A percentile compares a stretch with the other conserved stretches of the same genome.
Conservation (phyloP, 2,888 invertebrate genomes). For the Lamproptera curius region DNA sequence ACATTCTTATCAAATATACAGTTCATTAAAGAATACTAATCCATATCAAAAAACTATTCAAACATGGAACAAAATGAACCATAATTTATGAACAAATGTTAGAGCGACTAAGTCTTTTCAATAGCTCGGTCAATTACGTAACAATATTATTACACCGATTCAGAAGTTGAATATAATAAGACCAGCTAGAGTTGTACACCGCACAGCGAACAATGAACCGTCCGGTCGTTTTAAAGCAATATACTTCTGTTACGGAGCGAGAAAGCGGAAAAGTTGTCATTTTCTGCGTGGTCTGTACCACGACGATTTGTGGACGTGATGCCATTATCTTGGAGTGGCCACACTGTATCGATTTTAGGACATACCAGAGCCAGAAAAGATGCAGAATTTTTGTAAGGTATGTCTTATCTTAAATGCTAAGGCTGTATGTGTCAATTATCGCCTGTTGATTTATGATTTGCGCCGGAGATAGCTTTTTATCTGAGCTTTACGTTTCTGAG, state of each 20-base stretch:
- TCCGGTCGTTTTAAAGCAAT: constrained; percentile 17
- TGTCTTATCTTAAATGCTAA: too few relatives aligned
- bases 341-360: not conserved
- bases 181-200: not conserved
- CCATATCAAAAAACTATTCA: too few relatives aligned
- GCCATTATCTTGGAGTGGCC: constrained; percentile 31
- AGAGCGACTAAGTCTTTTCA: too few relatives aligned
- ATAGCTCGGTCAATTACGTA: constrained; percentile 1
- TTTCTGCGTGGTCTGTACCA: constrained; percentile 36
- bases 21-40: too few relatives aligned
- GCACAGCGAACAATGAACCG: constrained; percentile 14
- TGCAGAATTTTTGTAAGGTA: too few relatives aligned
- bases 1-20: too few relatives aligned
- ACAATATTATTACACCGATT: constrained; percentile 12
- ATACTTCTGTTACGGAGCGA: constrained; percentile 30
- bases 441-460: too few relatives aligned
- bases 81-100: too few relatives aligned
- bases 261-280: constrained; percentile 49
- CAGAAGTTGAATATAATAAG: constrained; percentile 25
- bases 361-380: not conserved
- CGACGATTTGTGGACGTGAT: constrained; percentile 41
- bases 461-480: too few relatives aligned
- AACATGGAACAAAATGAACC: too few relatives aligned
- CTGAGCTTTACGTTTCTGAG: too few relatives aligned
- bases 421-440: not conserved